Percentiles rank a stretch among this genome's conserved stretches.
phyloP scores from a whole-genome alignment of 2,888 invertebrate genomes.

The Portevinia maculata region DNA sequence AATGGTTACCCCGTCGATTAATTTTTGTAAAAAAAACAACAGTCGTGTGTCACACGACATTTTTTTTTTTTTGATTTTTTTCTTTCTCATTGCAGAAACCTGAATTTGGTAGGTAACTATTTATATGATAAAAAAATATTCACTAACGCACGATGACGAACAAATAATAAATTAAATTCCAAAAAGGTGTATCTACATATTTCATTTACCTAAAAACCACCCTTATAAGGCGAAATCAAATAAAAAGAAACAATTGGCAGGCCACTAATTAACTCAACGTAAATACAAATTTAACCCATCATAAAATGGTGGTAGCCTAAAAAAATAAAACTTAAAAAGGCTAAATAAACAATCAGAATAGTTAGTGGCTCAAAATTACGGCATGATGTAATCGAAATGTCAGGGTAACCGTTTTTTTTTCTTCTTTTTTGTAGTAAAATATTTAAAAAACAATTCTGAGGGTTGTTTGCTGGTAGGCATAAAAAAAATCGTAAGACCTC shows the following conservation, averaged over 20 bases:
- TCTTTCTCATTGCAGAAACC: neutral
- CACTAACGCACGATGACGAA: slow-evolving; percentile 23
- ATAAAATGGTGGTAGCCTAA: slow-evolving; percentile 18
- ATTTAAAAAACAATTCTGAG: slow-evolving; percentile 67
- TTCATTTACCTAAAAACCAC: neutral
- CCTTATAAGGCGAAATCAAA: neutral
- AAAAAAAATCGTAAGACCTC: slow-evolving; percentile 61
- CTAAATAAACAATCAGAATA: slow-evolving; percentile 12
- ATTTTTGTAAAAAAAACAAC: slow-evolving; percentile 16
- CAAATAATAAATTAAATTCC: slow-evolving; percentile 50
- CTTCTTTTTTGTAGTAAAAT: slow-evolving; percentile 48
- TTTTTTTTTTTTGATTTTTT: slow-evolving; percentile 37
- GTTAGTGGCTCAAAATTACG: slow-evolving; percentile 57
- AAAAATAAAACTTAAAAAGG: slow-evolving; percentile 34
- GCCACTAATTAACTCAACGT: slow-evolving; percentile 47
- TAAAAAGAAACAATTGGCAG: slow-evolving; percentile 24
- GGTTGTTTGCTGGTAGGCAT: slow-evolving; percentile 71
- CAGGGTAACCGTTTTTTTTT: slow-evolving; percentile 50
- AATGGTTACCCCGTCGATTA: slow-evolving; percentile 23
- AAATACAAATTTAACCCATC: slow-evolving; percentile 25
- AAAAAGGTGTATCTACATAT: slow-evolving; percentile 15
- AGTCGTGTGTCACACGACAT: slow-evolving; percentile 35
- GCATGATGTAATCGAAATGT: slow-evolving; percentile 21
- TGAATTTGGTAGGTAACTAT: too few relatives aligned
- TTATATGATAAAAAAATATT: too few relatives aligned